Conservation (phyloP, 2,888 invertebrate species). For the Oscheius sp. region DNA sequence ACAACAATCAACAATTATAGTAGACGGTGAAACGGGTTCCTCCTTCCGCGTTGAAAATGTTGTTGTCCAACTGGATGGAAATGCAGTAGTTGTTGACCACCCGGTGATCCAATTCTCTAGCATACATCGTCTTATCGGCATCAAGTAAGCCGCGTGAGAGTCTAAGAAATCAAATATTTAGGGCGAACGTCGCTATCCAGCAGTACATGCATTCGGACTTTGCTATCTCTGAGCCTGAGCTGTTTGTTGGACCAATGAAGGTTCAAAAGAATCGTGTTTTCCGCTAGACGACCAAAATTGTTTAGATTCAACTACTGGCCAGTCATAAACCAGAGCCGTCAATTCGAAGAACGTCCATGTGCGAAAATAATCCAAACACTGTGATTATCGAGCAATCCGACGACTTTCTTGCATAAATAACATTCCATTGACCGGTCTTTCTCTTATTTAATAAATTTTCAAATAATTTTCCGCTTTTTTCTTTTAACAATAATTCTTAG, state of each 20-base stretch:
- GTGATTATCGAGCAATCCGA: slow-evolving; percentile 28
- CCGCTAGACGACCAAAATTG: neutral
- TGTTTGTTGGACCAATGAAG: slow-evolving; percentile 24
- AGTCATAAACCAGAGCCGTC: slow-evolving; percentile 21
- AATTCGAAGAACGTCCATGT: slow-evolving; percentile 17
- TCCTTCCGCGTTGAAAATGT: slow-evolving; percentile 26
- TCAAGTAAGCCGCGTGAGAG: slow-evolving; percentile 1
- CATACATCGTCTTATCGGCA: slow-evolving; percentile 23
- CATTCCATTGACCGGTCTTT: slow-evolving; percentile 24
- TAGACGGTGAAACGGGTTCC: slow-evolving; percentile 31
- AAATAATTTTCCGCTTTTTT: too few relatives aligned
- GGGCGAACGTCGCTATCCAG: slow-evolving; percentile 25
- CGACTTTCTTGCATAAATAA: slow-evolving; percentile 31
- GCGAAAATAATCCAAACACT: slow-evolving; percentile 13
- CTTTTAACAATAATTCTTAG: too few relatives aligned
- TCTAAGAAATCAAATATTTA: neutral
- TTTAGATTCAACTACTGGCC: slow-evolving; percentile 26
- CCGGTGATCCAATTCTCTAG: slow-evolving; percentile 15
- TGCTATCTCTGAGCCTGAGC: slow-evolving; percentile 7
- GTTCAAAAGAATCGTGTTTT: neutral
- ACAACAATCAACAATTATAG: neutral
- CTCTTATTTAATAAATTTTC: neutral
- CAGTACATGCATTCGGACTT: slow-evolving; percentile 22
- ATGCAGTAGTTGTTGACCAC: slow-evolving; percentile 1
- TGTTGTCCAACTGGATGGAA: slow-evolving; percentile 8